Evolutionary conservation across 2,797 vertebrate genomes (phyloP).

Genomic region (Mareca strepera): DNA sequence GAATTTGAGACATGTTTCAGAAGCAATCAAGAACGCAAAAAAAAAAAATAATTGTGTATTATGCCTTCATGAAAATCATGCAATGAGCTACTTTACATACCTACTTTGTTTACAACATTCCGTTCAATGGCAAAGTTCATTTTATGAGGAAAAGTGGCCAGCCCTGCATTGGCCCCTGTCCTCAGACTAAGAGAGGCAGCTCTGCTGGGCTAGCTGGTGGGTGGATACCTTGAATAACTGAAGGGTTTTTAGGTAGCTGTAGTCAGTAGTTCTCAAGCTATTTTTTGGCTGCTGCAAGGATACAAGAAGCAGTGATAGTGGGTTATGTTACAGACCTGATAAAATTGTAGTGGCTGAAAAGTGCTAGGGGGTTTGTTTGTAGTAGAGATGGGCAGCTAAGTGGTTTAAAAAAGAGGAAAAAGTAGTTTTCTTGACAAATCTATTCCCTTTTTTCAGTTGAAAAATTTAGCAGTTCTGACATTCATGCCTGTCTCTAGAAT

Average conservation of each 20-base stretch:
- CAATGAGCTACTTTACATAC: background rate
- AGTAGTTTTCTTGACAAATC: background rate
- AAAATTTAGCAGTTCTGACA: background rate
- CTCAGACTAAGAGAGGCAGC: background rate
- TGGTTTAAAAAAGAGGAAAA: accelerated
- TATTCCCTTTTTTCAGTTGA: background rate
- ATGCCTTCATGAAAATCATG: background rate
- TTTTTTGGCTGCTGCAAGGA: background rate
- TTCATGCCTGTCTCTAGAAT: background rate
- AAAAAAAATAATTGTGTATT: background rate
- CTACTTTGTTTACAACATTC: background rate
- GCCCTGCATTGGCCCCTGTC: background rate
- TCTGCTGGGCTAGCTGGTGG: background rate
- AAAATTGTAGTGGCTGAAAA: background rate
- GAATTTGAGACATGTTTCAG: background rate
- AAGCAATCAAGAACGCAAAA: background rate
- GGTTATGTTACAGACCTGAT: background rate
- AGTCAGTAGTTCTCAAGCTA: background rate
- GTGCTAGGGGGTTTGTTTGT: background rate
- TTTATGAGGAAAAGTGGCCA: background rate
- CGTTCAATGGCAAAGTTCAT: background rate
- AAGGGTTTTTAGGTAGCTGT: background rate
- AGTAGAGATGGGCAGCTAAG: background rate
- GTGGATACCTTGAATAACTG: background rate
- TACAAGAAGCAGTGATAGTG: background rate